Base-by-base conservation (phyloP, 2,113 vertebrate species). In the Reinhardtius hippoglossoides region DNA sequence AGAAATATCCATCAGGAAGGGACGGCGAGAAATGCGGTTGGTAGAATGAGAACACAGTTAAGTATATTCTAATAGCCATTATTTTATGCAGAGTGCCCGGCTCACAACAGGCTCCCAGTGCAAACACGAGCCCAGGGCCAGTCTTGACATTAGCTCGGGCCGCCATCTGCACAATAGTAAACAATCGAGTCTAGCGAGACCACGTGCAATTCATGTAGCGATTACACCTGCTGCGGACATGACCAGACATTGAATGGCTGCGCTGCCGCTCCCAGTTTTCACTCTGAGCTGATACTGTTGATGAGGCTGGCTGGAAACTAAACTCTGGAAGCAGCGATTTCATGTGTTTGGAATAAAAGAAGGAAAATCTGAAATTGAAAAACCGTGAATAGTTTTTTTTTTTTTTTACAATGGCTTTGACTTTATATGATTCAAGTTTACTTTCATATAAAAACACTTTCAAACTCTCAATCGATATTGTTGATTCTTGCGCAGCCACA, bases 161-260 rank as follows among this genome's bases (percentile, higher is more conserved):
- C 15, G 67, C 74, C 76, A 87, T 80, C 76, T 88, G 73, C 76
- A 67, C 71, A 74, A 83, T 54, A 78, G 84, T 77, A 87, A 92
- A 88, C 84, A 88, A 59, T 66, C 67, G 42, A 74, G 71, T 82
- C 76, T 50, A 68, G 61, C 71, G 73, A 84, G 75, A 87, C 56
- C 21, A 20, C 50, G 66, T 70, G 76, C 58, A 83, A 85, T 91
- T 83, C 80, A 87, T 76, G 80, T 76, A 69, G 73, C 87, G 78
- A 88, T 87, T 87, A 90, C 81, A 90, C 85, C 85, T 87, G 84
- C 54, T 70, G 31, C 68, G 74, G 81, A 78, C 52, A 63, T 72
- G 63, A 79, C 59, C 62, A 76, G 42, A 68, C 56, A 67, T 3
- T 59, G 48, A 83, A 83, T 66, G 54, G 64, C 57, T 70, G 72